Evolutionary conservation across 2,797 vertebrate species (phyloP).

Genomic region (Sciurus vulgaris): DNA sequence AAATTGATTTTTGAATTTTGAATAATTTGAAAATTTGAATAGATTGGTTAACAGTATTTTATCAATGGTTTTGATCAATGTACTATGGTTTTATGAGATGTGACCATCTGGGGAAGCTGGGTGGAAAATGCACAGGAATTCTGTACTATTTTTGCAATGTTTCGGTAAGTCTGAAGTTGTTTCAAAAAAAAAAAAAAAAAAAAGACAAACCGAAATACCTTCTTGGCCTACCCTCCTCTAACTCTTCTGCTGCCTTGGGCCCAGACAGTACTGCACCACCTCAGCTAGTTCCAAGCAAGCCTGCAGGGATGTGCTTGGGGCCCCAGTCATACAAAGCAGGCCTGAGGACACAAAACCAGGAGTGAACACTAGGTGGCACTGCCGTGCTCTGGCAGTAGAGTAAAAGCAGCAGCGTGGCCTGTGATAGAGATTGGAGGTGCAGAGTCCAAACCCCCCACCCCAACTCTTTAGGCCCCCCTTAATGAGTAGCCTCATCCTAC

Average conservation of each 20-base stretch:
- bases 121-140: neutral
- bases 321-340: neutral
- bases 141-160: neutral
- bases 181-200: neutral
- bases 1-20: neutral
- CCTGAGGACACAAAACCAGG: neutral
- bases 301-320: neutral
- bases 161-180: conserved; percentile 41
- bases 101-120: conserved; percentile 8
- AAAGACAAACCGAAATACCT: neutral
- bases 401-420: neutral
- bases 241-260: neutral
- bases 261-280: neutral
- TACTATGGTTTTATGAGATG: neutral
- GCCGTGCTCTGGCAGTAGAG: neutral
- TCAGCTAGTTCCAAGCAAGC: neutral
- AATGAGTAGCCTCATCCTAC: conserved; percentile 85
- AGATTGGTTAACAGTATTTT: neutral
- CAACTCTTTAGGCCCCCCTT: neutral
- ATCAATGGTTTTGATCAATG: neutral
- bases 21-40: conserved; percentile 37
- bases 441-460: neutral
- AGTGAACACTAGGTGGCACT: neutral
- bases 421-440: neutral
- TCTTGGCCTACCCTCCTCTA: neutral